Evolutionary conservation across 1,140 invertebrate genomes (phyloP).

Genomic region (Drosophila erecta): DNA sequence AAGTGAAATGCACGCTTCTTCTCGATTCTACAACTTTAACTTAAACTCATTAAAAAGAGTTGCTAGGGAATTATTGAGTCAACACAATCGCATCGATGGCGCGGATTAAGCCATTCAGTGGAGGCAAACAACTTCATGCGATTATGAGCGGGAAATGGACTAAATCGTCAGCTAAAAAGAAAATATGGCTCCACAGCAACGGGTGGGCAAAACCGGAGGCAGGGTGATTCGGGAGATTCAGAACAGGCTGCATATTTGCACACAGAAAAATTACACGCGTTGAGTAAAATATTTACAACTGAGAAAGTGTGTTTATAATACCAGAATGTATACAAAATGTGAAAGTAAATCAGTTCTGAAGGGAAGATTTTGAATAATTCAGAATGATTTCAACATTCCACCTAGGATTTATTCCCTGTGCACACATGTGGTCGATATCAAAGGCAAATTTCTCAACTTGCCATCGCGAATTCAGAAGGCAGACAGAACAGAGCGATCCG

Average conservation of each 20-base stretch:
- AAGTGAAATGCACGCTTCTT: background rate
- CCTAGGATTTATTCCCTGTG: constrained; percentile 11
- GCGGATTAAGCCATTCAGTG: constrained; percentile 60
- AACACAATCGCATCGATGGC: constrained; percentile 34
- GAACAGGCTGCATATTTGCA: constrained; percentile 5
- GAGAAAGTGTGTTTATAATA: too few species aligned
- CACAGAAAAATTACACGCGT: background rate
- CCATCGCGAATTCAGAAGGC: constrained; percentile 20
- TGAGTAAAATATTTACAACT: background rate
- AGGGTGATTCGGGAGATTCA: background rate
- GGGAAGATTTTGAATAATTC: background rate
- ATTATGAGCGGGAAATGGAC: constrained; percentile 72
- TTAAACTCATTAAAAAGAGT: constrained; percentile 52
- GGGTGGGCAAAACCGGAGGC: constrained; percentile 8
- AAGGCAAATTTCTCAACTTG: constrained; percentile 75
- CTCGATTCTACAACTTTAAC: too few species aligned
- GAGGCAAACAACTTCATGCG: constrained; percentile 64
- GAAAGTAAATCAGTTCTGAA: background rate
- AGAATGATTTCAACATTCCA: background rate
- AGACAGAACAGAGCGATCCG: constrained; percentile 23
- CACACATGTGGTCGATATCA: constrained; percentile 61
- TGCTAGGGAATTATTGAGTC: constrained; percentile 47
- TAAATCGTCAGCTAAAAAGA: constrained; percentile 71
- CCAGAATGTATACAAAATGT: background rate
- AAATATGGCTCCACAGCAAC: constrained; percentile 57